A percentile compares a stretch with the other conserved stretches of the same genome.
Conservation (phyloP, 2,888 invertebrate genomes). For the Abscondita cerata region DNA sequence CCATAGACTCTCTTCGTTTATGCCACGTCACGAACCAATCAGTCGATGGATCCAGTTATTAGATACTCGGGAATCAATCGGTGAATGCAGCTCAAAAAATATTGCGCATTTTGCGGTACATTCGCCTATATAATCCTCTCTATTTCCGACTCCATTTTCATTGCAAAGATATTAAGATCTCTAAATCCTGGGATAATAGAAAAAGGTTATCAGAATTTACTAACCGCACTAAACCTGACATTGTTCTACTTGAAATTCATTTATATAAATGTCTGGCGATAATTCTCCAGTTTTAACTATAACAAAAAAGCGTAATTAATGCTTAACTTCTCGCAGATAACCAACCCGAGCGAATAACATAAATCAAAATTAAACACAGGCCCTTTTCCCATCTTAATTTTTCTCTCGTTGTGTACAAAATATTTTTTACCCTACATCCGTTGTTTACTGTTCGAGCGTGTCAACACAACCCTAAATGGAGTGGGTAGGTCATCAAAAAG, state of each 20-base stretch:
- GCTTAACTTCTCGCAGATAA: background rate
- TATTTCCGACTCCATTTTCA: conserved; percentile 32
- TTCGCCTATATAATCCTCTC: conserved; percentile 30
- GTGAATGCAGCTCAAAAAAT: conserved; percentile 40
- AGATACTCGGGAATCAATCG: conserved; percentile 36
- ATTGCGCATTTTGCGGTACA: conserved; percentile 38
- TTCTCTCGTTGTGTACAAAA: no score
- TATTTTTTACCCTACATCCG: no score
- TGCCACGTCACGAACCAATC: conserved; percentile 42
- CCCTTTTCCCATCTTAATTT: background rate
- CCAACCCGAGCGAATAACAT: background rate
- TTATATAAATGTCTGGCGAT: conserved; percentile 2
- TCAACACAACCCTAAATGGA: no score
- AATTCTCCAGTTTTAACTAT: background rate
- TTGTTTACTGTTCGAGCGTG: no score
- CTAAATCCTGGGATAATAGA: conserved; percentile 16
- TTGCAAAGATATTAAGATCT: conserved; percentile 24
- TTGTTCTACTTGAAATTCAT: conserved; percentile 13
- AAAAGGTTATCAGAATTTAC: conserved; percentile 19
- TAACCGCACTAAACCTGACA: conserved; percentile 12
- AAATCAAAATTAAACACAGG: background rate
- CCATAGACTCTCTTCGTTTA: conserved; percentile 28
- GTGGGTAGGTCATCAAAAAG: no score
- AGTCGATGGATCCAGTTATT: conserved; percentile 46
- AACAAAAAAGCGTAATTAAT: background rate